Base-by-base conservation (phyloP, 2,888 invertebrate species). In the Volucella bombylans region DNA sequence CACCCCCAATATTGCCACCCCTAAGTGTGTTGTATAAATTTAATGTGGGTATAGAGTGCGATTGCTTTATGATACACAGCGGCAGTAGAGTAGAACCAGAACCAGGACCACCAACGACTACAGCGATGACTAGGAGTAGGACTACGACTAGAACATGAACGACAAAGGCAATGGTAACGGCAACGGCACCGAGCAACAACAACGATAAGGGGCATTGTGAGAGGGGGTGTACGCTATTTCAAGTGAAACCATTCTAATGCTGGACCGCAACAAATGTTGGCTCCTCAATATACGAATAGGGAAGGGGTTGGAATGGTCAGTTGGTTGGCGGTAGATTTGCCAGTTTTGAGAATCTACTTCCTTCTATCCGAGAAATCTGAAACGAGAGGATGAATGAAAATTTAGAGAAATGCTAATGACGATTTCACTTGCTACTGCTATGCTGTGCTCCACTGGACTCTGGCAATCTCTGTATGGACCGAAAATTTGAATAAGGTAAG, bases 31-130 rank as follows among this genome's bases (percentile, higher is more conserved):
- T 76, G 81, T 74, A 85, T 87, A 87, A 87, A 86, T 87, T 85
- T 82, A 87, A 87, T 87, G 86, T 83, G 86, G 31, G 77, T 71
- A 86, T 82, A 82, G 82, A 86, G 86, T 86, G 87, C 76, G 86
- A 86, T 85, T 85, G 86, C 86, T 77, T 79, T 87, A 82, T 82
- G 86, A 79, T 77, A 81, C 83, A 87, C 77, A 71, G 79, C 73
- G 61, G 62, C 67, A 61, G 41, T 80, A 72, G 64, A 69, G 49
- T 52, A 50, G 73, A 23, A 61, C 59, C 65, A 65, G 31, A 43
- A 52, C 43, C 45, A 54, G 67, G 39, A 52, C n/a, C 49, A 61
- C 10, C 43, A 61, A 45, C 61, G 43, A 45, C 61, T 31, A 31
- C 31, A 6, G 6, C 4, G 31, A 31, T 31, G 31, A 31, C 31